Evolutionary conservation across 2,797 vertebrate species (phyloP).

Genomic region (Oreochromis mossambicus): DNA sequence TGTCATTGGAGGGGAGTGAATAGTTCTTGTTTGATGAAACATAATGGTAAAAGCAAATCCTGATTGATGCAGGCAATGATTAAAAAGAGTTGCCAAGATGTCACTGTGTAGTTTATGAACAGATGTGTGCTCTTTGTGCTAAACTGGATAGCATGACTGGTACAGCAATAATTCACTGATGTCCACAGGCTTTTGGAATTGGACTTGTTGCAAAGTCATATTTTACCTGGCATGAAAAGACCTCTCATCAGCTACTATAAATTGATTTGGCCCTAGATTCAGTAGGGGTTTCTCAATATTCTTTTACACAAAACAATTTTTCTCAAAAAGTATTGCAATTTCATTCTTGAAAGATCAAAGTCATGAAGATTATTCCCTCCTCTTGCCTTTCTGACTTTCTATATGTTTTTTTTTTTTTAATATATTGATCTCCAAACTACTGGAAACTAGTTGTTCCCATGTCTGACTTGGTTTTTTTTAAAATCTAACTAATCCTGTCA

Average conservation of each 20-base stretch:
- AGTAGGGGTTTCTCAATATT: constrained; percentile 7
- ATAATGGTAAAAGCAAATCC: constrained; percentile 46
- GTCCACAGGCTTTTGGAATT: constrained; percentile 18
- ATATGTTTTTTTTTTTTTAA: not conserved
- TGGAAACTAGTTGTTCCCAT: not conserved
- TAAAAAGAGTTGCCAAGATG: constrained; percentile 47
- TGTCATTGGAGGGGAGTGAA: constrained; percentile 17
- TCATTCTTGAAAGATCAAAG: constrained; percentile 21
- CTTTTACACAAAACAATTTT: constrained; percentile 11
- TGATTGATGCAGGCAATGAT: constrained; percentile 61
- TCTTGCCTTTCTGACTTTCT: not conserved
- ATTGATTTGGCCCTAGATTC: constrained; percentile 35
- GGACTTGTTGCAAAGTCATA: constrained; percentile 30
- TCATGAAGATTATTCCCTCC: not conserved
- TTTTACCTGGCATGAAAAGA: constrained; percentile 25
- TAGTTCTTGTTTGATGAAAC: constrained; percentile 43
- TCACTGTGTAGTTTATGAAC: constrained; percentile 41
- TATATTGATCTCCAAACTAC: not conserved
- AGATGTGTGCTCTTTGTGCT: constrained; percentile 30
- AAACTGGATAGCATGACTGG: constrained; percentile 31
- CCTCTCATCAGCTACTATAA: constrained; percentile 30
- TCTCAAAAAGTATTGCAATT: not conserved
- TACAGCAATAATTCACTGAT: constrained; percentile 31
- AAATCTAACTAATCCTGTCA: not conserved
- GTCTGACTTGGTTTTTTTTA: not conserved